Percentiles rank a stretch among this genome's conserved stretches.
phyloP scores from a whole-genome alignment of 1,140 invertebrate species.

The Pseudomyrmex cubaensis region DNA sequence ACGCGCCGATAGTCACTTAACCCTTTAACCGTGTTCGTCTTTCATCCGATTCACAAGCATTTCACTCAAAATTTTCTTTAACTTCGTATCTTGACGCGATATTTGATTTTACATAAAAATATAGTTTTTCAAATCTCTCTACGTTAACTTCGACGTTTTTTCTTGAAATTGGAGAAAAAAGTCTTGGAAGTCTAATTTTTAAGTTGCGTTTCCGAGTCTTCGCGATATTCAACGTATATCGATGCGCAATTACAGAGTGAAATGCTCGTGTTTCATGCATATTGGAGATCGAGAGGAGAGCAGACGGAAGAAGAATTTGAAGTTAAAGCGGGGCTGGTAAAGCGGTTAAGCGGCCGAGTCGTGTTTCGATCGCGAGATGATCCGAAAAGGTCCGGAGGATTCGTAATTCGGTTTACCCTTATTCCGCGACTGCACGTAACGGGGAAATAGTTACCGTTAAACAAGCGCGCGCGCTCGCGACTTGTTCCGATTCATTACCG shows the following conservation, averaged over 20 bases:
- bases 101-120: too few relatives aligned
- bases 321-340: not conserved
- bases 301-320: not conserved
- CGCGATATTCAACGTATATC: too few relatives aligned
- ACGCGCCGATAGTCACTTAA: conserved; percentile 59
- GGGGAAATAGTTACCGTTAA: conserved; percentile 64
- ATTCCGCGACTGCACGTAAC: conserved; percentile 56
- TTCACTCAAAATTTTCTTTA: not conserved
- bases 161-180: too few relatives aligned
- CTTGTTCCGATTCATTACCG: conserved; percentile 67
- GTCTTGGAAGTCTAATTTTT: too few relatives aligned
- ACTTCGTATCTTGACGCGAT: too few relatives aligned
- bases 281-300: not conserved
- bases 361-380: not conserved
- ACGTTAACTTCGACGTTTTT: too few relatives aligned
- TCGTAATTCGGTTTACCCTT: conserved; percentile 56
- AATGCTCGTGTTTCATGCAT: too few relatives aligned
- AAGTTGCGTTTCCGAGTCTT: too few relatives aligned
- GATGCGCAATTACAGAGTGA: too few relatives aligned
- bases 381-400: conserved; percentile 22
- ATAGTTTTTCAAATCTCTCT: too few relatives aligned
- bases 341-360: not conserved
- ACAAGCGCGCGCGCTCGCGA: conserved; percentile 28
- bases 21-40: not conserved
- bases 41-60: not conserved